phyloP scores from a whole-genome alignment of 2,888 invertebrate species.

The Euclidia mi region DNA sequence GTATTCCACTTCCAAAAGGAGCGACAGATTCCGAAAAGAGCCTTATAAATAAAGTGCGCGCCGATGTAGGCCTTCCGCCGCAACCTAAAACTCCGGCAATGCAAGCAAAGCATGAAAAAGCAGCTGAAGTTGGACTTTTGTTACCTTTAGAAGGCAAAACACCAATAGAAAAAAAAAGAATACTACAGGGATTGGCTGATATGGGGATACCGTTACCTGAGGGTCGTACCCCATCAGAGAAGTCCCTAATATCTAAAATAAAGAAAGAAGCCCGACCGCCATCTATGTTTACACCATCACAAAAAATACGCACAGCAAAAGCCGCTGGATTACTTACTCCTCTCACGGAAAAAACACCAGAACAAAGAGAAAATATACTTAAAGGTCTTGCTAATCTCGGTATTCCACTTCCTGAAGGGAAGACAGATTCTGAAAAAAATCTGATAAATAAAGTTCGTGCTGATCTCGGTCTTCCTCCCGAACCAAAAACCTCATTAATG shows the following conservation, averaged over 20 bases:
- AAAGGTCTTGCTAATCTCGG: constrained; percentile 44
- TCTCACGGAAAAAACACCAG: constrained; percentile 39
- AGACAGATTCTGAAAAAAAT: constrained; percentile 50
- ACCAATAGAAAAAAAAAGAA: constrained; percentile 51
- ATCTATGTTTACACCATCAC: constrained; percentile 21
- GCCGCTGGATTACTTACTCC: constrained; percentile 45
- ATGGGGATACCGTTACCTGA: constrained; percentile 43
- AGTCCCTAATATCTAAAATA: constrained; percentile 47
- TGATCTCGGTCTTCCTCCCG: constrained; percentile 55
- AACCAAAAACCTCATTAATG: constrained; percentile 48
- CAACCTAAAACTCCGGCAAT: not conserved
- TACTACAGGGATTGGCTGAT: constrained; percentile 32
- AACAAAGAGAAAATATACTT: constrained; percentile 52
- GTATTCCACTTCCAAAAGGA: constrained; percentile 7
- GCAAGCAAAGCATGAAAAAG: not conserved
- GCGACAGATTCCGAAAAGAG: too few relatives aligned
- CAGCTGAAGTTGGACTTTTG: not conserved
- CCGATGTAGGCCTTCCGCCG: too few relatives aligned
- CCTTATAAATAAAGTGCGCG: too few relatives aligned
- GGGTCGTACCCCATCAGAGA: constrained; percentile 49
- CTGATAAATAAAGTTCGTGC: constrained; percentile 17
- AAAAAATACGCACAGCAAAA: constrained; percentile 51
- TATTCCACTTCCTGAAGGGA: constrained; percentile 54
- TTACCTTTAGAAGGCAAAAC: constrained; percentile 20
- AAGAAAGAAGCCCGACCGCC: constrained; percentile 44